Percentiles rank a stretch among this genome's conserved stretches.
Conservation (phyloP, 2,113 vertebrate species). For the Agelaius tricolor region DNA sequence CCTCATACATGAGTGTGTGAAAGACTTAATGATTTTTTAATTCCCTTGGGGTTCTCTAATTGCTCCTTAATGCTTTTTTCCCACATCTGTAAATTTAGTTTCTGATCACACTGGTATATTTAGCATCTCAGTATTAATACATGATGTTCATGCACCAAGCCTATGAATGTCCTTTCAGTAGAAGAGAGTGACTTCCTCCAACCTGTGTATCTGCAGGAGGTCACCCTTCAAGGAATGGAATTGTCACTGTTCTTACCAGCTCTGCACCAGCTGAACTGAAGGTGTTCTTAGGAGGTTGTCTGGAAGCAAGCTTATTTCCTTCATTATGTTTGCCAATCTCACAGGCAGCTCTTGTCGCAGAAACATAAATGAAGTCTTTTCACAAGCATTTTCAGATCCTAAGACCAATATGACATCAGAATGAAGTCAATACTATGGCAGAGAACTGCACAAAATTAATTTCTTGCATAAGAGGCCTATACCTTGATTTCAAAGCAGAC, state of each 20-base stretch:
- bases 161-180: background rate
- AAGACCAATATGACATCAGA: constrained; percentile 5
- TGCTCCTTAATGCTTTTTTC: background rate
- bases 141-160: background rate
- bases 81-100: background rate
- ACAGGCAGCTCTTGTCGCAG: constrained; percentile 93
- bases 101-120: background rate
- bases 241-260: constrained; percentile 81
- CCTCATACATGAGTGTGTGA: background rate
- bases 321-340: constrained; percentile 96
- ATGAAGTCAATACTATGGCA: background rate
- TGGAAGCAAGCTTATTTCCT: constrained; percentile 94
- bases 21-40: background rate
- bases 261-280: constrained; percentile 92
- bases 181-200: background rate
- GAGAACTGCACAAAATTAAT: background rate
- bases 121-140: background rate
- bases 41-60: background rate
- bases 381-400: constrained; percentile 95
- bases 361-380: constrained; percentile 95
- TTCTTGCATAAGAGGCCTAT: background rate
- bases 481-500: background rate
- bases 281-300: constrained; percentile 92
- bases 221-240: background rate
- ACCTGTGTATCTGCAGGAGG: background rate